These are phyloP conservation scores for Serripes groenlandicus DNA, from an alignment of 2,888 invertebrate species.

Conservation along the genomic window DNA sequence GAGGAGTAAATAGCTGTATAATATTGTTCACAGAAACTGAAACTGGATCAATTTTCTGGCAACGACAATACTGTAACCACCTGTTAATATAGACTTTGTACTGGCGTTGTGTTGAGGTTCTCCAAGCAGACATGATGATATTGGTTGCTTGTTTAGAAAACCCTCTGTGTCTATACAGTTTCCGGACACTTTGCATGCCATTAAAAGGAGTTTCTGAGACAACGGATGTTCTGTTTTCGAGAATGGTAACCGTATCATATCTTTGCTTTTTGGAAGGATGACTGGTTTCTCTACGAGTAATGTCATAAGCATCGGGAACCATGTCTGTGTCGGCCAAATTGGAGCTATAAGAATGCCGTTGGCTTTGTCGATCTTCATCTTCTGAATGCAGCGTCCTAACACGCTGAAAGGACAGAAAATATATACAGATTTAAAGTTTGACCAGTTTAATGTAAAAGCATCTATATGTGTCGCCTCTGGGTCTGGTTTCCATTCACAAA, in stretches of 20 bases:
- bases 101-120: constrained; percentile 20
- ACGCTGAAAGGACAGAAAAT: constrained; percentile 44
- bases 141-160: constrained; percentile 30
- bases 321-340: constrained; percentile 27
- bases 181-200: constrained; percentile 34
- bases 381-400: constrained; percentile 28
- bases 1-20: too few species aligned
- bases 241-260: constrained; percentile 7
- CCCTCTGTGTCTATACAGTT: constrained; percentile 10
- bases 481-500: constrained; percentile 48
- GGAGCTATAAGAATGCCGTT: constrained; percentile 16
- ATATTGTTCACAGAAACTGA: too few species aligned
- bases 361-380: constrained; percentile 30
- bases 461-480: constrained; percentile 32
- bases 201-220: constrained; percentile 2
- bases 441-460: constrained; percentile 52
- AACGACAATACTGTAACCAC: constrained; percentile 38
- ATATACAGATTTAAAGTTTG: constrained; percentile 8
- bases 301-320: constrained; percentile 21
- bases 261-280: constrained; percentile 24
- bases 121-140: constrained; percentile 22
- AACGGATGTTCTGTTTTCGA: constrained; percentile 26
- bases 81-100: constrained; percentile 30
- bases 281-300: too few species aligned
- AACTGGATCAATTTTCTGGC: too few species aligned